Percentiles rank a stretch among this genome's conserved stretches.
These are phyloP conservation scores for Sylvilagus bachmani DNA, from an alignment of 2,113 vertebrate genomes.

Conservation along the genomic window DNA sequence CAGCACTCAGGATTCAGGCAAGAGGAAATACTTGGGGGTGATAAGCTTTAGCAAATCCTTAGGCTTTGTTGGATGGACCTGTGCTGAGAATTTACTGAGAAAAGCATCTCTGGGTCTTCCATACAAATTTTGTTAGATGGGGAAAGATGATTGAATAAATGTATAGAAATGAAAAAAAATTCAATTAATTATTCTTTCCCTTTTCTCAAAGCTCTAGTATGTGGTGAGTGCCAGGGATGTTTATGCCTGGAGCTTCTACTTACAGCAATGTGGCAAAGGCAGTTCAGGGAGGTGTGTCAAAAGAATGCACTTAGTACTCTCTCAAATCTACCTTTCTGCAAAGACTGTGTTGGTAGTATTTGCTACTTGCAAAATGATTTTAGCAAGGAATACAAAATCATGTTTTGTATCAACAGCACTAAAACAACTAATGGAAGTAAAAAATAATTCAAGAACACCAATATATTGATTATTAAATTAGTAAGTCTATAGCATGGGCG, in stretches of 20 bases:
- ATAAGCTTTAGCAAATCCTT: slow-evolving; percentile 7
- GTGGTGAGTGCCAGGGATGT: neutral
- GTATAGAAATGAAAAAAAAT: neutral
- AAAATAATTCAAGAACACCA: neutral
- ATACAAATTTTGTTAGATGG: neutral
- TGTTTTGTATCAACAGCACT: neutral
- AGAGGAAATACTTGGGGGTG: neutral
- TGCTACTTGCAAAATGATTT: slow-evolving; percentile 12
- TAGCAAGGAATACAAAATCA: neutral
- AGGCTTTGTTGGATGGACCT: neutral
- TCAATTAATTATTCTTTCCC: neutral
- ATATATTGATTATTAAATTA: neutral
- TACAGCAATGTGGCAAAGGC: neutral
- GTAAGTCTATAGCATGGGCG: neutral
- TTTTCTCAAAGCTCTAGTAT: slow-evolving; percentile 36
- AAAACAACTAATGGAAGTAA: neutral
- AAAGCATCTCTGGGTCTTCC: neutral
- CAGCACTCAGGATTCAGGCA: slow-evolving; percentile 53
- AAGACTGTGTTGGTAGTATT: neutral
- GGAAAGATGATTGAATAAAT: neutral
- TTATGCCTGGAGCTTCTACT: neutral
- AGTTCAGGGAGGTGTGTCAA: neutral
- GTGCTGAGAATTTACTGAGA: neutral
- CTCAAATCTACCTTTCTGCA: neutral
- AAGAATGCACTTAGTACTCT: neutral